Evolutionary conservation across 2,113 vertebrate genomes (phyloP), one percentile per base, ranked within the genome.

Genomic region (Corvus hawaiiensis): DNA sequence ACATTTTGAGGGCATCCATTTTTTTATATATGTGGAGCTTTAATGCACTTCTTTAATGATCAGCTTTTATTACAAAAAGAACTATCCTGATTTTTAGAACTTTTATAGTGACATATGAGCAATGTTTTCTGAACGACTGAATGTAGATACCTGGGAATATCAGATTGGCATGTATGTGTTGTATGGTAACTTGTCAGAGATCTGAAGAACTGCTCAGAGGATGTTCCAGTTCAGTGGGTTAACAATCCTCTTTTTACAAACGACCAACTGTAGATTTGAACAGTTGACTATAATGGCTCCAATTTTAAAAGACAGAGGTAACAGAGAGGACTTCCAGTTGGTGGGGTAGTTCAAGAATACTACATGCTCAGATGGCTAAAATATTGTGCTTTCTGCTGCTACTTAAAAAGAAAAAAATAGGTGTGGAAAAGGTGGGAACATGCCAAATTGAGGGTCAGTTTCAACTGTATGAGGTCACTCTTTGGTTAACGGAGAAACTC

Each of bases 281-380:
- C 86, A 6, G 97, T 98, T 98, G 94, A 97, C 97, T 96, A 10
- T 97, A 97, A 97, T 97, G 96, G 92, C 91, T 97, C 92, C 96
- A 97, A 96, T 98, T 98, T 97, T 96, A 92, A 96, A 96, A 97
- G 96, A 94, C 16, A 94, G 94, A 97, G 71, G 91, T 97, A 98
- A 89, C 96, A 75, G 87, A 96, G 94, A 97, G 80, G 89, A 83
- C 89, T 97, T 98, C 76, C 93, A 96, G 33, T 97, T 96, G 97
- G 95, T 95, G 86, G 84, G 80, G 80, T 97, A 95, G 96, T 98
- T 97, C 95, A 82, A 96, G 95, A 97, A 93, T 94, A 7, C 32
- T 52, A 52, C 78, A 73, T 96, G 89, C 74, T 98, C 87, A 96
- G 92, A 87, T 84, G 87, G 74, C 95, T 97, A 94, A 97, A 97